A percentile compares a stretch with the other conserved stretches of the same genome.
Evolutionary conservation across 2,797 vertebrate genomes (phyloP).

Genomic region (Toxotes lorentzi): DNA sequence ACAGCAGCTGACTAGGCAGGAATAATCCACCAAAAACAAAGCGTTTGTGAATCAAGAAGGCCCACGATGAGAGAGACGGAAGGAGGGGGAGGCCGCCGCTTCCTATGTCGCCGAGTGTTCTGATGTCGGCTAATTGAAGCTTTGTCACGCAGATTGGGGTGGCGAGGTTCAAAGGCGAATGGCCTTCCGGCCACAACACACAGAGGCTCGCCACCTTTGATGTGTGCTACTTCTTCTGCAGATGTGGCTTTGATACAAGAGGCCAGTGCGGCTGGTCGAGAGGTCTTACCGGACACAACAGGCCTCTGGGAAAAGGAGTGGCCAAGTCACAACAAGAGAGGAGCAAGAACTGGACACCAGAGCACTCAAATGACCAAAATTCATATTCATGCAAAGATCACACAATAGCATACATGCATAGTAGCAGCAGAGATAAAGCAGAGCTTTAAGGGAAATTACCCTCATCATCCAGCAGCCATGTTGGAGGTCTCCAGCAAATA

Average conservation of each 20-base stretch:
- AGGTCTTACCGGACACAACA: conserved; percentile 45
- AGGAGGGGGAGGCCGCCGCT: conserved; percentile 12
- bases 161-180: conserved; percentile 90
- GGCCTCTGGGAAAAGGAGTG: conserved; percentile 21
- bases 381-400: conserved; percentile 67
- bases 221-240: conserved; percentile 86
- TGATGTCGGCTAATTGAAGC: conserved; percentile 91
- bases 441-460: conserved; percentile 16
- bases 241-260: conserved; percentile 92
- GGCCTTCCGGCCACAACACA: conserved; percentile 77
- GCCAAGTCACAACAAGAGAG: conserved; percentile 21
- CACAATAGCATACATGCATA: conserved; percentile 20
- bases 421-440: background rate
- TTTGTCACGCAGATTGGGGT: conserved; percentile 87
- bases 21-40: conserved; percentile 77
- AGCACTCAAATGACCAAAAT: conserved; percentile 48
- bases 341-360: conserved; percentile 30
- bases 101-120: conserved; percentile 71
- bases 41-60: conserved; percentile 54
- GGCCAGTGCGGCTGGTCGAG: conserved; percentile 71
- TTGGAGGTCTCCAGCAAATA: background rate
- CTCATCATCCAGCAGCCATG: background rate
- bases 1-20: conserved; percentile 75
- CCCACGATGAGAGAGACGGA: conserved; percentile 41
- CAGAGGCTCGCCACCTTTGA: conserved; percentile 89